Conservation (phyloP, 2,888 invertebrate genomes). For the Heliconius sara region DNA sequence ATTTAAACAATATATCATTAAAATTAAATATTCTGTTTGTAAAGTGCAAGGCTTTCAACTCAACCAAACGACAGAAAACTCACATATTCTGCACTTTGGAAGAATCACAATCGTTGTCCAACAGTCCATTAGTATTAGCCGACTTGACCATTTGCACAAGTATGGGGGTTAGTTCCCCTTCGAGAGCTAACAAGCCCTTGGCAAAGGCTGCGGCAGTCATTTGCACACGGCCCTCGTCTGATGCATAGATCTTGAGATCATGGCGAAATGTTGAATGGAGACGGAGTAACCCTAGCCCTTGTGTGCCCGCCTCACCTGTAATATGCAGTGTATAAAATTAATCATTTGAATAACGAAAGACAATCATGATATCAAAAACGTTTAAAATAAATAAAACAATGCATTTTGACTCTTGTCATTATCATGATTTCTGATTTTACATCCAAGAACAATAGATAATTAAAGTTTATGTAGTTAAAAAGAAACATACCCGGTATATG, state of each 20-base stretch:
- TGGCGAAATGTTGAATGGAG: conserved; percentile 99
- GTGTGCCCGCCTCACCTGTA: conserved; percentile 93
- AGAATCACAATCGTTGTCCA: conserved; percentile 99
- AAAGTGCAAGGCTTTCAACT: not conserved
- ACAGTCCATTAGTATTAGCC: conserved; percentile 98
- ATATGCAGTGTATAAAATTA: not conserved
- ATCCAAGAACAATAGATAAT: too few species aligned
- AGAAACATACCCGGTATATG: conserved; percentile 87
- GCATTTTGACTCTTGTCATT: not conserved
- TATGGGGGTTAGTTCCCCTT: conserved; percentile 99
- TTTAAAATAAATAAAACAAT: not conserved
- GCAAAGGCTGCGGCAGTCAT: conserved; percentile 99
- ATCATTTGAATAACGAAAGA: not conserved
- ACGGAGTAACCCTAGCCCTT: conserved; percentile 95
- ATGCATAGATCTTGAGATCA: conserved; percentile 99
- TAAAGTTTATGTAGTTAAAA: not conserved
- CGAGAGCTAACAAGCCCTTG: conserved; percentile 97
- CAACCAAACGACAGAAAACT: conserved; percentile 59
- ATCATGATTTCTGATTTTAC: too few species aligned
- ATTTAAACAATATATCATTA: too few species aligned
- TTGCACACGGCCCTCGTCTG: conserved; percentile 99
- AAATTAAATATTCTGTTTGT: too few species aligned
- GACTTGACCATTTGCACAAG: conserved; percentile 99
- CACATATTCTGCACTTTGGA: conserved; percentile 97
- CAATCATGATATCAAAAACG: not conserved